phyloP scores from a whole-genome alignment of 2,113 vertebrate species.

The Xiphias gladius region DNA sequence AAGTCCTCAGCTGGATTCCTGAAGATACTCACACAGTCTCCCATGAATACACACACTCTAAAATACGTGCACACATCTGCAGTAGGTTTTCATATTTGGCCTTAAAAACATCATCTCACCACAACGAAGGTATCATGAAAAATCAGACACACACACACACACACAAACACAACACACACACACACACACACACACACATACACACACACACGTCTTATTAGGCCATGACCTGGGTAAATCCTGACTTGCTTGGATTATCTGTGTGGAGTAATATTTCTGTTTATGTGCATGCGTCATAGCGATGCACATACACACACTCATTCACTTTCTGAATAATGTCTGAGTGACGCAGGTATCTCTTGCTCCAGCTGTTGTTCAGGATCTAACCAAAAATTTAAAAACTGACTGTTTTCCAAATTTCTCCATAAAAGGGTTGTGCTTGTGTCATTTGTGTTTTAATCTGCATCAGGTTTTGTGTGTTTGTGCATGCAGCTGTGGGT shows the following conservation, averaged over 20 bases:
- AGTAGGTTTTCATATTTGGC: conserved; percentile 33
- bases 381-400: conserved; percentile 53
- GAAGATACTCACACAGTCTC: neutral
- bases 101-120: conserved; percentile 33
- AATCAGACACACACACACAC: conserved; percentile 18
- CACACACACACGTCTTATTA: conserved; percentile 54
- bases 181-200: neutral
- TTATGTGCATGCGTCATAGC: conserved; percentile 21
- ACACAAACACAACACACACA: conserved; percentile 21
- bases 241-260: conserved; percentile 60
- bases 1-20: conserved; percentile 45
- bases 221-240: conserved; percentile 54
- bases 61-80: conserved; percentile 47
- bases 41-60: conserved; percentile 1
- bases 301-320: conserved; percentile 14
- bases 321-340: conserved; percentile 24
- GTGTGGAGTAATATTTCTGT: conserved; percentile 49
- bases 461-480: conserved; percentile 5
- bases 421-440: conserved; percentile 20
- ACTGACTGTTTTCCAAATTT: conserved; percentile 35
- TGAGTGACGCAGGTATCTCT: conserved; percentile 26
- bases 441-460: conserved; percentile 44
- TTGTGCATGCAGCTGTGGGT: conserved; percentile 43
- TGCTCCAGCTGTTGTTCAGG: conserved; percentile 20
- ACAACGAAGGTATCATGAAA: conserved; percentile 24